Percentiles rank a stretch among this genome's conserved stretches.
Evolutionary conservation across 1,140 invertebrate species (phyloP).

Genomic region (Hypothenemus hampei): DNA sequence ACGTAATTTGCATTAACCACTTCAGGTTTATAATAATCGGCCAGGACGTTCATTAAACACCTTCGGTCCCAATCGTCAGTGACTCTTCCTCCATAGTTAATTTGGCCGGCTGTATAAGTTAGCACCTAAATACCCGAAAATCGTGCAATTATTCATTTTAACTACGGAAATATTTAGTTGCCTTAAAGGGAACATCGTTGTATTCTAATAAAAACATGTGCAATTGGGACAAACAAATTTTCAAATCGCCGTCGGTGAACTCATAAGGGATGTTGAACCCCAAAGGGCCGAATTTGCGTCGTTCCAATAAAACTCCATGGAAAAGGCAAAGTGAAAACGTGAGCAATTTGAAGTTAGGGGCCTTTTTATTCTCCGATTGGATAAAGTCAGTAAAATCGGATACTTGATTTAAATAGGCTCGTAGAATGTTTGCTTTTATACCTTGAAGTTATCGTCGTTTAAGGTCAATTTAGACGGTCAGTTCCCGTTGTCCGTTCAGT

Average conservation of each 20-base stretch:
- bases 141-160: neutral
- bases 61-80: constrained; percentile 81
- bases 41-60: constrained; percentile 65
- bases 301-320: constrained; percentile 62
- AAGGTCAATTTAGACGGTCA: neutral
- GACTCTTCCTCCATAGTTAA: constrained; percentile 82
- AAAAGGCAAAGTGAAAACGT: constrained; percentile 68
- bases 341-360: constrained; percentile 57
- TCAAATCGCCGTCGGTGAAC: constrained; percentile 69
- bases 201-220: constrained; percentile 64
- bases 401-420: constrained; percentile 54
- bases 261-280: constrained; percentile 72
- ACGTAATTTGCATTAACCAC: constrained; percentile 53
- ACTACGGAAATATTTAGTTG: constrained; percentile 43
- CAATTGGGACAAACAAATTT: constrained; percentile 66
- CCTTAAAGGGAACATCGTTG: constrained; percentile 58
- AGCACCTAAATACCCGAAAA: constrained; percentile 3
- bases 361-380: constrained; percentile 50
- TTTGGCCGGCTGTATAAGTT: constrained; percentile 68
- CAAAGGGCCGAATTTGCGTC: constrained; percentile 66
- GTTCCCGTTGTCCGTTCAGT: too few relatives aligned
- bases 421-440: constrained; percentile 59
- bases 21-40: constrained; percentile 62
- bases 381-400: constrained; percentile 53
- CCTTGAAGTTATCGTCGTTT: constrained; percentile 5